Base-by-base conservation (phyloP, 2,888 invertebrate genomes). In the Icerya purchasi region DNA sequence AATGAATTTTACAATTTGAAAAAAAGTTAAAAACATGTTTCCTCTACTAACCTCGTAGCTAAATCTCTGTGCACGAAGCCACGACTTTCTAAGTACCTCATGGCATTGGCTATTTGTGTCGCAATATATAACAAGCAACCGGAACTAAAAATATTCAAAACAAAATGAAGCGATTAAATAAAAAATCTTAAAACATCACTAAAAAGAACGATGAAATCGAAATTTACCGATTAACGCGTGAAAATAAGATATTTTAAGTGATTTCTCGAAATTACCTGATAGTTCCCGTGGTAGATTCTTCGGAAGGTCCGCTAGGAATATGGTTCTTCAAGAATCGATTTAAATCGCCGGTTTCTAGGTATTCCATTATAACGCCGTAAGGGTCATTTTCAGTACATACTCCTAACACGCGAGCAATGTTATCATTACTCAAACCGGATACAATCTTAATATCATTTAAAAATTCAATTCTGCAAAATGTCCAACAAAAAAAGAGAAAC, bases 61-160 rank as follows among this genome's bases (percentile, higher is more conserved):
- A 91, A 74, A 73, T 92, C 90, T 54, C 91, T 78, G 71, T 92
- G 92, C 56, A 92, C 90, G 70, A 91, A 90, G 73, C 88, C 86
- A 65, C 89, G 76, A 55, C 86, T 81, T 74, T 92, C 84, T 67
- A 92, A 74, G 71, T 91, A 91, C 68, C 84, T 81, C 88, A 91
- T 90, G 18, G 91, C 91, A 2, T 86, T 84, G 1, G 91, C 86
- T 64, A 92, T 82, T 72, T 92, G 89, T 59, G 82, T 79, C 54
- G 86, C 85, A 73, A 89, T 80, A 72, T 84, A 85, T 64, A 89
- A 77, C 69, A 89, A 76, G 71, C 81, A 81, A 69, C 82, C 81
- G 72, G 80, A 81, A 69, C 82, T 82, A 72, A 60, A 73, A 74
- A 59, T 22, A 19, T 24, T 23, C 22, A 55, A 2, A 55, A 54